A percentile compares a stretch with the other conserved stretches of the same genome.
Conservation (phyloP, 2,888 invertebrate genomes). For the Parapristionchus giblindavisi region DNA sequence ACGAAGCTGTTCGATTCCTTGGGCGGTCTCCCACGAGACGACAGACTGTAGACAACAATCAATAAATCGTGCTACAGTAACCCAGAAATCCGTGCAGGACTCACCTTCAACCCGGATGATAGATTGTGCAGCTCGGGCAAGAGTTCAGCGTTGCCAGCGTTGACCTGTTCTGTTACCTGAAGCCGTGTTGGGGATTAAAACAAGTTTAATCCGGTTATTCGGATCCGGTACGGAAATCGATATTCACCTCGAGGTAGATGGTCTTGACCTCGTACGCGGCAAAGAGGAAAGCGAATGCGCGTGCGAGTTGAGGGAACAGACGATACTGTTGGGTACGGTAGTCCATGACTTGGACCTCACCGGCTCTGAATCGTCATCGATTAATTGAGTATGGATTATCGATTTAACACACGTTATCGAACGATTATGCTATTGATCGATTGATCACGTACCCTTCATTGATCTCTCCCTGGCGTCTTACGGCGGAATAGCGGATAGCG, state of each 20-base stretch:
- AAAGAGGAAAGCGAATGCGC: constrained; percentile 82
- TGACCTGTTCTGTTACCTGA: constrained; percentile 40
- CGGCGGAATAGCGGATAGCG: constrained; percentile 88
- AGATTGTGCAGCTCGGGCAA: constrained; percentile 83
- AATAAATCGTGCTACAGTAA: too few species aligned
- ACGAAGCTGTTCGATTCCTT: constrained; percentile 85
- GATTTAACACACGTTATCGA: too few species aligned
- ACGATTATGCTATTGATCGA: neutral
- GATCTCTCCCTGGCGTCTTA: constrained; percentile 87
- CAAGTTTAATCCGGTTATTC: constrained; percentile 65
- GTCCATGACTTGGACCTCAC: constrained; percentile 88
- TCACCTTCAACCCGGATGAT: constrained; percentile 88
- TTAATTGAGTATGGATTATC: neutral
- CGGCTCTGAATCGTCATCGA: constrained; percentile 73
- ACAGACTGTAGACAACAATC: too few species aligned
- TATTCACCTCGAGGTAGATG: constrained; percentile 46
- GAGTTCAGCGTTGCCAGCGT: constrained; percentile 41
- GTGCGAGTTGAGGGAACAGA: constrained; percentile 84
- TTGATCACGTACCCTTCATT: constrained; percentile 77
- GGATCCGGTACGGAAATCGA: constrained; percentile 63
- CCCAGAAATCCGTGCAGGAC: neutral
- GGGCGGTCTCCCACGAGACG: constrained; percentile 57
- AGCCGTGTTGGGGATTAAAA: constrained; percentile 65
- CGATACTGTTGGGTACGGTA: constrained; percentile 93
- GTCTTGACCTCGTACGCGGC: constrained; percentile 70